Base-by-base conservation (phyloP, 2,888 invertebrate genomes). In the Tiliacea aurago region DNA sequence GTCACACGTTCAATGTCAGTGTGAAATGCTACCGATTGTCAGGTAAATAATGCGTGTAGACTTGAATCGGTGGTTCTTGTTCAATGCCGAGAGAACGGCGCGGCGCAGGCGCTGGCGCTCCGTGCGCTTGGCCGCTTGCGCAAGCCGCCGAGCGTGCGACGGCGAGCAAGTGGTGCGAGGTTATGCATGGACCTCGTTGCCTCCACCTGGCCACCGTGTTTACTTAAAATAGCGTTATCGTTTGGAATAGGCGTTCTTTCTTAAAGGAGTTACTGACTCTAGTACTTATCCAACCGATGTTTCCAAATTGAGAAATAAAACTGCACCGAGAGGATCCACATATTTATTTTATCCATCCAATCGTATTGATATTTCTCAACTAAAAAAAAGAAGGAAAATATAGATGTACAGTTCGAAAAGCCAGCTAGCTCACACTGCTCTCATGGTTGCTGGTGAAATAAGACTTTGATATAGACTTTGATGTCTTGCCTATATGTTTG, bases 61-160 rank as follows among this genome's bases (percentile, higher is more conserved):
- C 78, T 80, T 84, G 79, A 81, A 81, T 87, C 86, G 71, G 88
- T 90, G 88, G 92, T 92, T 91, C 92, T 90, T 88, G 91, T 91
- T 93, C 96, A 96, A 95, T 96, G 96, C 92, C 95, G 94, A 96
- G 96, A 96, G 96, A 96, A 86, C 91, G 95, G 94, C 88, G 77
- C 91, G 95, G 94, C 88, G 77, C 70, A 41, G 59, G 68, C 63
- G 67, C 73, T 20, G 49, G 67, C 66, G 69, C 62, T 9, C 63
- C 33, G 63, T 74, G 87, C 87, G 89, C 87, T 91, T 90, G 88
- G 90, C 89, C 90, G 89, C 86, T 91, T 91, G 89, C 91, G 91
- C 91, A 92, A 92, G 58, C 64, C 41, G 67, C 2, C 77, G 83
- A 70, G 76, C 84, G 70, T 80, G 87, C 87, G 89, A 84, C 76